These are phyloP conservation scores for Artibeus jamaicensis DNA, from an alignment of 2,797 vertebrate genomes.

Conservation along the genomic window DNA sequence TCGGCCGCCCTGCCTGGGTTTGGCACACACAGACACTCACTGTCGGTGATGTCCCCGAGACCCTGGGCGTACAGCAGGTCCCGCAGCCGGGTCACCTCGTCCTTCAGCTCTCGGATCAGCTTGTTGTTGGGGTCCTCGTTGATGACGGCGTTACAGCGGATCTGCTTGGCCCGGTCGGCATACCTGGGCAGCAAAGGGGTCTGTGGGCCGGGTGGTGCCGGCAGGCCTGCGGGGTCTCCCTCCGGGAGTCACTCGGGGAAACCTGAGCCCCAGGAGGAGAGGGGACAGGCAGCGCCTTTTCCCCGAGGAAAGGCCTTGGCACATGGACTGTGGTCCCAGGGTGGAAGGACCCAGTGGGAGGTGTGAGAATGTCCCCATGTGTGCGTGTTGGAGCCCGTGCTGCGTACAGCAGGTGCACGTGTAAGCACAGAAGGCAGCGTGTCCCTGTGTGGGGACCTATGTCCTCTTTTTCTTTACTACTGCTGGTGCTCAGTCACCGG, in stretches of 20 bases:
- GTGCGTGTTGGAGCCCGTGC: accelerated
- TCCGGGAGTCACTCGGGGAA: background rate
- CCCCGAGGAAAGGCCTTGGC: no score
- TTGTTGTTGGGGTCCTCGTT: conserved; percentile 98
- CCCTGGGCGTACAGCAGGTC: conserved; percentile 95
- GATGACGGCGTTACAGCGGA: conserved; percentile 94
- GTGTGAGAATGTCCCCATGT: background rate
- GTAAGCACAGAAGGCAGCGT: accelerated
- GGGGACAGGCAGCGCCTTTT: no score
- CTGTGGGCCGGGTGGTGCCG: accelerated
- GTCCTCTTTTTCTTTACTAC: background rate
- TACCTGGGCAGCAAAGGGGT: conserved; percentile 82
- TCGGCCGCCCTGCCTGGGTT: background rate
- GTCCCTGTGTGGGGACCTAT: accelerated
- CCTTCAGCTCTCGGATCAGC: conserved; percentile 96
- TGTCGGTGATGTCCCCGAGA: conserved; percentile 98
- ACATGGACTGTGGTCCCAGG: background rate
- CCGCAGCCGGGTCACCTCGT: conserved; percentile 94
- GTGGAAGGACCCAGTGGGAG: accelerated
- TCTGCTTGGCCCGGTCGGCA: conserved; percentile 94
- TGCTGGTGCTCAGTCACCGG: accelerated
- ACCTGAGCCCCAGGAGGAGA: background rate
- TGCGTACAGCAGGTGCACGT: background rate
- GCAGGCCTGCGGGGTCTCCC: background rate
- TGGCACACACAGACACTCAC: conserved; percentile 83